Percentiles rank a stretch among this genome's conserved stretches.
Evolutionary conservation across 1,140 invertebrate genomes (phyloP).

Genomic region (Cyrtorhinus lividipennis): DNA sequence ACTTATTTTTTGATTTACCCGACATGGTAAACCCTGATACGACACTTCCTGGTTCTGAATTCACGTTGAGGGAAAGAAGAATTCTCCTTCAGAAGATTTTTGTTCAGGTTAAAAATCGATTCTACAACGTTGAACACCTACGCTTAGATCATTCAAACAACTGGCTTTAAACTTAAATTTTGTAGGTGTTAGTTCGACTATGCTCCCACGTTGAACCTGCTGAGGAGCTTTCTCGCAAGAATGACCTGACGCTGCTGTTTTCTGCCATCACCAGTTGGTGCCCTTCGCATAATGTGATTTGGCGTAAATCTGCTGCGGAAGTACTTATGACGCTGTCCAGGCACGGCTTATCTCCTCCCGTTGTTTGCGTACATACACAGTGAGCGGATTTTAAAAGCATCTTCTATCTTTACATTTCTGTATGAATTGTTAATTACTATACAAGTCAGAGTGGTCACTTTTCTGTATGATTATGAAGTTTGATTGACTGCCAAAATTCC

Average conservation of each 20-base stretch:
- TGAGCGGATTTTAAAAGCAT: constrained; percentile 45
- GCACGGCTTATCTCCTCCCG: constrained; percentile 80
- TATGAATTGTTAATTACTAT: not conserved
- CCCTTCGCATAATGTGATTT: constrained; percentile 79
- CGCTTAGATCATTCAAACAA: too few relatives aligned
- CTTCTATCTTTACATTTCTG: too few relatives aligned
- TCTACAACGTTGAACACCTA: not conserved
- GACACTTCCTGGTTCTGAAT: constrained; percentile 51
- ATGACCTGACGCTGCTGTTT: constrained; percentile 90
- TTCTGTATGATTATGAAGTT: not conserved
- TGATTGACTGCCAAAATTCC: not conserved
- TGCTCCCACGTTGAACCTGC: constrained; percentile 84
- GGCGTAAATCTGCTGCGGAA: constrained; percentile 93
- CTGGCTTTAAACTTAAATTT: not conserved
- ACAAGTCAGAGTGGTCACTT: not conserved
- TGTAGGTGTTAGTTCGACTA: constrained; percentile 84
- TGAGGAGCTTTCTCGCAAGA: constrained; percentile 90
- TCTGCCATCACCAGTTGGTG: constrained; percentile 93
- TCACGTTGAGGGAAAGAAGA: constrained; percentile 75
- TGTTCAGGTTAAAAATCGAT: constrained; percentile 59
- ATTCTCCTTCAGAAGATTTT: constrained; percentile 92
- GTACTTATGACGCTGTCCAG: constrained; percentile 89
- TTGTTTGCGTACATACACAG: constrained; percentile 95
- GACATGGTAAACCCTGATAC: constrained; percentile 60
- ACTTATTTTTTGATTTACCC: constrained; percentile 96